phyloP scores from a whole-genome alignment of 2,797 vertebrate species.

The Calcarius lapponicus region DNA sequence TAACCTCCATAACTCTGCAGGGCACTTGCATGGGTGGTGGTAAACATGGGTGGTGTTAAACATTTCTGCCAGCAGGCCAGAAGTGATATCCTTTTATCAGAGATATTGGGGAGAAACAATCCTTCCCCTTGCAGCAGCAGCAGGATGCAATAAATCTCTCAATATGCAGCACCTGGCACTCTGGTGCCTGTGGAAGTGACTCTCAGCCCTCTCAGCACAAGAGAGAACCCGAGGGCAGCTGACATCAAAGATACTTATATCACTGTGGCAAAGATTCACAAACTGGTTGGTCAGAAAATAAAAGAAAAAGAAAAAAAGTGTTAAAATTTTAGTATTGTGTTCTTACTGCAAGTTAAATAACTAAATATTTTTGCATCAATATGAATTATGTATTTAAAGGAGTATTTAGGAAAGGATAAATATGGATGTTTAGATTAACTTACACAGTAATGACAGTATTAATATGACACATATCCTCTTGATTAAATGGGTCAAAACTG shows the following conservation, averaged over 20 bases:
- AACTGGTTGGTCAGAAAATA: neutral
- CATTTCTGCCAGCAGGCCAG: neutral
- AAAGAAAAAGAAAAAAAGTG: neutral
- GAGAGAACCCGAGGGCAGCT: accelerated
- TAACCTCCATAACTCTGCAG: neutral
- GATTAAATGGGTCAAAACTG: neutral
- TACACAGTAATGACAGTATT: neutral
- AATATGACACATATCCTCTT: neutral
- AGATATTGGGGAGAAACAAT: neutral
- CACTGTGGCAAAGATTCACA: neutral
- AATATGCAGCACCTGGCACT: neutral
- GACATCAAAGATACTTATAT: neutral
- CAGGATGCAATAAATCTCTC: neutral
- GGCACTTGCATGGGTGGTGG: neutral
- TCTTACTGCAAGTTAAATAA: neutral
- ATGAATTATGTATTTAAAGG: neutral
- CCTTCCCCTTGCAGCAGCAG: neutral
- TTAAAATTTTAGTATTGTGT: neutral
- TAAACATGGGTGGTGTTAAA: neutral
- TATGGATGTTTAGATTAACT: neutral
- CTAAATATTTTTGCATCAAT: neutral
- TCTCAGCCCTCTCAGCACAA: neutral
- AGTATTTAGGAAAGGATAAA: neutral
- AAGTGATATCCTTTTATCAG: neutral
- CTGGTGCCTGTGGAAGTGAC: neutral